Conservation (phyloP, 2,113 vertebrate genomes). For the Bos taurus region DNA sequence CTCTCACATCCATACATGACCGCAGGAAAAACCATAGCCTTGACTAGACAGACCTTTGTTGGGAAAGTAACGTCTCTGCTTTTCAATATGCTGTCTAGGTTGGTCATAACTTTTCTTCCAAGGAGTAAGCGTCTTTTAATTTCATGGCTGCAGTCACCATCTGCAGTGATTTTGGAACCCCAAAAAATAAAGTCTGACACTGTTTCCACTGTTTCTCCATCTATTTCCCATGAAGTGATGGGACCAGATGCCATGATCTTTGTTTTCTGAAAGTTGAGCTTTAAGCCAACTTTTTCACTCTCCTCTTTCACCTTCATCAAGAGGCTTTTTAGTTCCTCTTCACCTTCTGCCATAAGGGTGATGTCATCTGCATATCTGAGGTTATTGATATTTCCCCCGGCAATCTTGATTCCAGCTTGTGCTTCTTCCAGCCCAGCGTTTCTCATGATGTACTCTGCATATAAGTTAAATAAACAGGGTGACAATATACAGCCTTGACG, state of each 20-base stretch:
- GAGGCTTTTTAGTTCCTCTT: accelerated
- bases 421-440: no score
- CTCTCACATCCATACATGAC: background rate
- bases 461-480: no score
- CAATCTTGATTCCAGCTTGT: no score
- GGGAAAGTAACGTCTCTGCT: background rate
- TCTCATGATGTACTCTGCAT: no score
- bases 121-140: background rate
- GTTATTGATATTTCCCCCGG: no score
- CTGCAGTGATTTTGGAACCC: background rate
- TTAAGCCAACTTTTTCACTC: background rate
- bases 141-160: background rate
- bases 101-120: background rate
- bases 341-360: background rate
- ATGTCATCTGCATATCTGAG: background rate
- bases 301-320: background rate
- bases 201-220: background rate
- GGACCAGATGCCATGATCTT: background rate
- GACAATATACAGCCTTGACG: no score
- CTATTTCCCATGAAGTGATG: background rate
- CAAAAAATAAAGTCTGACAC: accelerated
- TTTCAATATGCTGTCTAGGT: accelerated
- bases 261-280: background rate
- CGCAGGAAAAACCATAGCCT: background rate
- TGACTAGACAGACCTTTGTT: background rate